A percentile compares a stretch with the other conserved stretches of the same genome.
Evolutionary conservation across 92 coral and sea anemone genomes (phyloP).

Genomic region (Porites lobata): DNA sequence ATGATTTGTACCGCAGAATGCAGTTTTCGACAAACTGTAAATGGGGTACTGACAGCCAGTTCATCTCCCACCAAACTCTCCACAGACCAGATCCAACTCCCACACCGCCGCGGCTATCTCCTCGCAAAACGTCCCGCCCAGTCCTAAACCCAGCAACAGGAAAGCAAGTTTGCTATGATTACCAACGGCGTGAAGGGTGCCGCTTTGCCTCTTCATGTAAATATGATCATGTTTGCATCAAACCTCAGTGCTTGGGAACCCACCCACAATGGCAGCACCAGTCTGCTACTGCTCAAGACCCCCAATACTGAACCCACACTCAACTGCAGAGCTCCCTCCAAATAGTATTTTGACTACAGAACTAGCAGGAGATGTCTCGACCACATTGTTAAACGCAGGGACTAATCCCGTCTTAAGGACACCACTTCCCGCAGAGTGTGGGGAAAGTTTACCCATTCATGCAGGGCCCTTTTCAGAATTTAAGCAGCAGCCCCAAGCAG

Average conservation of each 20-base stretch:
- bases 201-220: constrained; percentile 12
- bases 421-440: constrained; percentile 21
- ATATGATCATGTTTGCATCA: constrained; percentile 29
- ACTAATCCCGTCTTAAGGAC: background rate
- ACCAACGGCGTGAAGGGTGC: background rate
- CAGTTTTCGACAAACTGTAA: constrained; percentile 10
- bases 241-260: constrained; percentile 7
- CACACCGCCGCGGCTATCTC: background rate
- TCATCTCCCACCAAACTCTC: constrained; percentile 10
- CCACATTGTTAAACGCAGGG: too few species aligned
- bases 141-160: background rate
- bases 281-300: background rate
- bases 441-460: background rate
- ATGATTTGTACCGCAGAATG: background rate
- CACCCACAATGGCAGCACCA: constrained; percentile 32
- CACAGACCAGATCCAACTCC: constrained; percentile 18
- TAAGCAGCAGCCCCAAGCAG: constrained; percentile 63
- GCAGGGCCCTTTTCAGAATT: constrained; percentile 48
- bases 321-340: constrained; percentile 25
- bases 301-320: constrained; percentile 17
- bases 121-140: constrained; percentile 16
- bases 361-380: constrained; percentile 23
- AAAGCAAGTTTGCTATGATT: constrained; percentile 14
- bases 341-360: background rate
- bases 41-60: constrained; percentile 30